These are phyloP conservation scores for Leptinotarsa lineolata DNA, from an alignment of 1,140 invertebrate genomes.

Conservation along the genomic window DNA sequence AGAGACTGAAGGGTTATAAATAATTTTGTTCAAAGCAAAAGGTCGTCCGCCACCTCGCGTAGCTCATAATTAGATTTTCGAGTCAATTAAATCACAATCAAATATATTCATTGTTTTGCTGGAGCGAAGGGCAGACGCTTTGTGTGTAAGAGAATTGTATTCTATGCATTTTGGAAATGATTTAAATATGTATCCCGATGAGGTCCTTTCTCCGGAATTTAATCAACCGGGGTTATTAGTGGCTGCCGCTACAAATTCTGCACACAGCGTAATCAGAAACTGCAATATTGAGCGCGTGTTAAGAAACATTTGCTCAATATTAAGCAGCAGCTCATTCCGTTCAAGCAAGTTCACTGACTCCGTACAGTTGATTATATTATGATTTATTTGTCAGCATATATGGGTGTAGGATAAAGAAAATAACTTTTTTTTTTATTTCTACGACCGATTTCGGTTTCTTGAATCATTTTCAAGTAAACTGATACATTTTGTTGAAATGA, in stretches of 20 bases:
- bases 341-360: too few relatives aligned
- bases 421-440: too few relatives aligned
- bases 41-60: background rate
- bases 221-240: background rate
- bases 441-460: too few relatives aligned
- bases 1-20: slow-evolving; percentile 6
- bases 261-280: background rate
- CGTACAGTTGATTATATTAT: too few relatives aligned
- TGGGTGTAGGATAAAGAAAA: too few relatives aligned
- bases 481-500: too few relatives aligned
- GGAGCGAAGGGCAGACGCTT: background rate
- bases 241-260: background rate
- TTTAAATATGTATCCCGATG: too few relatives aligned
- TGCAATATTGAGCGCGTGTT: background rate
- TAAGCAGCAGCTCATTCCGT: background rate
- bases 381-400: too few relatives aligned
- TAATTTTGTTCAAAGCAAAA: background rate
- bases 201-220: background rate
- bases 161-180: background rate
- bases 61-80: background rate
- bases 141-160: background rate
- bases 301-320: background rate
- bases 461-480: too few relatives aligned
- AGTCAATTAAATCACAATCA: background rate
- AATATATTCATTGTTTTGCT: background rate